These are phyloP conservation scores for Pentamera pediparva DNA, from an alignment of 53 echinoderm and acorn worm species.

Conservation along the genomic window DNA sequence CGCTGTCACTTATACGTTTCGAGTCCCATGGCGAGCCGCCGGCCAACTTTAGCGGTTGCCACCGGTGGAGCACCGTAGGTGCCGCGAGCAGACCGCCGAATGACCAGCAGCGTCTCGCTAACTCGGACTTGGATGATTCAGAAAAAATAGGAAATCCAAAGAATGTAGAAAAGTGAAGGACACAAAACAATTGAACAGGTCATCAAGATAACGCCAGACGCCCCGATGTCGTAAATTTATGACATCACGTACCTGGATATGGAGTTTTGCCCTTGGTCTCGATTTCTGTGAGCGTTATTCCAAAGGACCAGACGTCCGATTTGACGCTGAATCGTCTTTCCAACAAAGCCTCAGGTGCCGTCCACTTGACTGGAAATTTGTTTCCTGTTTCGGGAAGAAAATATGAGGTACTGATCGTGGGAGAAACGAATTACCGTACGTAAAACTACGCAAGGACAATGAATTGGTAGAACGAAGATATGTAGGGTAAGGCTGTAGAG, in stretches of 20 bases:
- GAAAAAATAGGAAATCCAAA: background rate
- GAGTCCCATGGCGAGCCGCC: no score
- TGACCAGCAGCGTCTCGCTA: no score
- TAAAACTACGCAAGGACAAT: background rate
- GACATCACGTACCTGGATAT: constrained; percentile 67
- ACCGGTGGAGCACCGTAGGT: no score
- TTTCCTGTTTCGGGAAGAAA: constrained; percentile 40
- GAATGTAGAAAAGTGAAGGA: no score
- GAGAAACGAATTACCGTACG: background rate
- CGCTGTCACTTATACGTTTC: no score
- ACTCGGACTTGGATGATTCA: background rate
- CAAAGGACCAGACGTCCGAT: constrained; percentile 93
- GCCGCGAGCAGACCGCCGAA: no score
- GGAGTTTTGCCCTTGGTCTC: constrained; percentile 85
- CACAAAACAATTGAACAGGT: no score
- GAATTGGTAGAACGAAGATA: no score
- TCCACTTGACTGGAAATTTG: constrained; percentile 97
- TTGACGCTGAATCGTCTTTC: constrained; percentile 76
- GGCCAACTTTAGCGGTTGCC: no score
- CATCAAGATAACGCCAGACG: no score
- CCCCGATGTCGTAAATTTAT: no score
- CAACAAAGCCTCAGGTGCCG: constrained; percentile 86
- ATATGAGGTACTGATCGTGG: background rate
- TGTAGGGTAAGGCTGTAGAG: no score
- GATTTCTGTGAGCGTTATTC: constrained; percentile 68